Percentiles rank a stretch among this genome's conserved stretches.
These are phyloP conservation scores for Hydraecia micacea DNA, from an alignment of 2,888 invertebrate species.

Conservation along the genomic window DNA sequence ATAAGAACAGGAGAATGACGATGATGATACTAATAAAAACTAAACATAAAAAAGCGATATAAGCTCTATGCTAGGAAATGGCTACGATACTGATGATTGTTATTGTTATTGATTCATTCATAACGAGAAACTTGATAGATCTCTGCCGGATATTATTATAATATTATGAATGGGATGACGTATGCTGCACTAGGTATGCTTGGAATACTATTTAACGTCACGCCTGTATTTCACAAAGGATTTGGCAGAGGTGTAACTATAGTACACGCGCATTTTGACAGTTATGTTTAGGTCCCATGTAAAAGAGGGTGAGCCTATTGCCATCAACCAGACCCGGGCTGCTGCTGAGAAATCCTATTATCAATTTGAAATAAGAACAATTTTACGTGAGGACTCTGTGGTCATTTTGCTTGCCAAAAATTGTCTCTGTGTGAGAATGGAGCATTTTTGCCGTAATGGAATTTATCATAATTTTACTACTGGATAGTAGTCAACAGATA, in stretches of 20 bases:
- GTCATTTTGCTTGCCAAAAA: background rate
- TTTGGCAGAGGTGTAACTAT: background rate
- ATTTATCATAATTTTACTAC: background rate
- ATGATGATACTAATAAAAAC: background rate
- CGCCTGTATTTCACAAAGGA: background rate
- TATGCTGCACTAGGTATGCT: background rate
- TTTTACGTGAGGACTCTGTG: background rate
- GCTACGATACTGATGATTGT: background rate
- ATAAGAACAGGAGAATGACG: background rate
- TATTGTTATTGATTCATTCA: background rate
- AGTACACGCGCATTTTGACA: background rate
- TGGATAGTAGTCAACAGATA: background rate
- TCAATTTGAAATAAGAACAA: background rate
- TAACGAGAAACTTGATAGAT: background rate
- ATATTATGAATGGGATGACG: slow-evolving; percentile 9
- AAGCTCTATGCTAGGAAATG: background rate
- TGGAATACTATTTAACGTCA: background rate
- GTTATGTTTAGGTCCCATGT: background rate
- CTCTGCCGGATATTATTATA: too few relatives aligned
- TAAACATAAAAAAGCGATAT: background rate
- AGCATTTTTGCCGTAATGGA: background rate
- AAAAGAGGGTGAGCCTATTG: background rate
- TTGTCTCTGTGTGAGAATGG: background rate
- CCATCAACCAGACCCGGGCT: background rate
- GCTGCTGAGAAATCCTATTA: background rate